Evolutionary conservation across 2,888 invertebrate genomes (phyloP).

Genomic region (Biston stratarius): DNA sequence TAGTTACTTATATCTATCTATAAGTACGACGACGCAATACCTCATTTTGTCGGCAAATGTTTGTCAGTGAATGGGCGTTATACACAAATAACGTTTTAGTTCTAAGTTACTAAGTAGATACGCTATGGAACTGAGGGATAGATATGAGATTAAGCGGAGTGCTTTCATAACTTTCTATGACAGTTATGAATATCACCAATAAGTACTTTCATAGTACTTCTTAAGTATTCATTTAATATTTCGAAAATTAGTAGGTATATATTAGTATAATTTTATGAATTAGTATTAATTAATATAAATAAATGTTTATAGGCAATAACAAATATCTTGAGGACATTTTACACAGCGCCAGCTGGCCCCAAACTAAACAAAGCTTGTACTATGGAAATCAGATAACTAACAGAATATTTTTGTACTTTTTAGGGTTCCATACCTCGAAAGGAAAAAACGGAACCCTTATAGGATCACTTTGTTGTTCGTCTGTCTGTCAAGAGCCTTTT

Average conservation of each 20-base stretch:
- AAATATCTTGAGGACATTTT: no score
- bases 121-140: conserved; percentile 5
- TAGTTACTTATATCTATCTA: neutral
- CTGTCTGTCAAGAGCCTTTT: no score
- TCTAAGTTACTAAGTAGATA: conserved; percentile 8
- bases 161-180: conserved; percentile 3
- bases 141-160: conserved; percentile 8
- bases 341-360: no score
- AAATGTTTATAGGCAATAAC: no score
- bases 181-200: neutral
- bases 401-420: no score
- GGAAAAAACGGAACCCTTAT: no score
- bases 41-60: conserved; percentile 32
- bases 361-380: no score
- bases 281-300: no score
- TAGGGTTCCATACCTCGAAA: no score
- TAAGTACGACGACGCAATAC: conserved; percentile 8
- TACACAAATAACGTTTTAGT: conserved; percentile 35
- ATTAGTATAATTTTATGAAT: no score
- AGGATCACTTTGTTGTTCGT: no score
- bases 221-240: neutral
- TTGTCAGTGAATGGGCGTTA: conserved; percentile 22
- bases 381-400: no score
- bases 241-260: neutral
- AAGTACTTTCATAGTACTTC: neutral